Conservation (phyloP, 2,113 vertebrate species). For the Cnemophilus loriae region DNA sequence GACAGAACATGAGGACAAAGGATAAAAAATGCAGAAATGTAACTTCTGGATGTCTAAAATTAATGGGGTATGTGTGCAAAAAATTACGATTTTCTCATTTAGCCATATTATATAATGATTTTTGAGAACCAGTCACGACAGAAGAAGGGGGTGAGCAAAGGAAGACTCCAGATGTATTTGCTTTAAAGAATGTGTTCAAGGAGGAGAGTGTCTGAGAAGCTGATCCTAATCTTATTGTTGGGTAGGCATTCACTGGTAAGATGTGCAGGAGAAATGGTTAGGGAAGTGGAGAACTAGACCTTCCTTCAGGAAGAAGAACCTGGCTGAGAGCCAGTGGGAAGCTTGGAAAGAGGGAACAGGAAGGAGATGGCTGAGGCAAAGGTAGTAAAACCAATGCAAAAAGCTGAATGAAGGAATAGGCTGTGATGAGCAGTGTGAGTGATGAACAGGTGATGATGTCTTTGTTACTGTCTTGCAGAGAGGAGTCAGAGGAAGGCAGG, state of each 20-base stretch:
- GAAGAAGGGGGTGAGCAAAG: background rate
- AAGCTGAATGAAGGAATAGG: background rate
- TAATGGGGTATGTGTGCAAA: background rate
- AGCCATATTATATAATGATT: background rate
- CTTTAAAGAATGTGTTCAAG: background rate
- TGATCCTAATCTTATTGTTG: background rate
- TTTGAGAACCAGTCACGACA: background rate
- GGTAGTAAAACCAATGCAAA: background rate
- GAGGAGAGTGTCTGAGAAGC: background rate
- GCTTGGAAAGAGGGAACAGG: background rate
- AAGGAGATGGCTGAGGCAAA: background rate
- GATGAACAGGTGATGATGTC: background rate
- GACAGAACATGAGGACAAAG: background rate
- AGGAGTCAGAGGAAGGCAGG: background rate
- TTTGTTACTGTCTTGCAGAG: background rate
- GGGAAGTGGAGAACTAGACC: background rate
- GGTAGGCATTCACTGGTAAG: background rate
- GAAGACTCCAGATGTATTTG: background rate
- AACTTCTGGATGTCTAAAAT: background rate
- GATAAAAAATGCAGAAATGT: background rate
- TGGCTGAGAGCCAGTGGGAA: background rate
- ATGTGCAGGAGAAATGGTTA: background rate
- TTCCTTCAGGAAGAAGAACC: background rate
- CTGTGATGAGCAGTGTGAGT: background rate
- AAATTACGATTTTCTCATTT: background rate